These are phyloP conservation scores for Perca flavescens DNA, from an alignment of 2,113 vertebrate genomes.

Conservation along the genomic window DNA sequence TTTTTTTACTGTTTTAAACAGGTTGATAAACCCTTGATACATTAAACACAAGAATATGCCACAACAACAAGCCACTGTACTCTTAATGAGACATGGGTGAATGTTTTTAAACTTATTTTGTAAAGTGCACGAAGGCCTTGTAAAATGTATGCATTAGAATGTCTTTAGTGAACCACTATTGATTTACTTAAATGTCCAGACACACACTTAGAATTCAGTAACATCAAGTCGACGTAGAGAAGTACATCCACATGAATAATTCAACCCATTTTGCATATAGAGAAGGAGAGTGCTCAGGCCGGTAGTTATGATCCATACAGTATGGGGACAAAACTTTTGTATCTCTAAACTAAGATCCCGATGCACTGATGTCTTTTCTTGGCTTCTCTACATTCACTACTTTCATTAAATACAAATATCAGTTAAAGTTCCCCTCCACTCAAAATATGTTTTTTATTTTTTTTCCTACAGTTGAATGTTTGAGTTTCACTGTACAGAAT, in stretches of 20 bases:
- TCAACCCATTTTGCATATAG: background rate
- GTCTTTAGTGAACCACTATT: background rate
- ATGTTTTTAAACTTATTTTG: background rate
- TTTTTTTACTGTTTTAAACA: background rate
- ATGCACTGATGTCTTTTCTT: background rate
- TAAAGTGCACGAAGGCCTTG: background rate
- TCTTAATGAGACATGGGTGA: background rate
- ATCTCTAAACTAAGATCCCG: constrained; percentile 4
- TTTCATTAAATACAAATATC: too few relatives aligned
- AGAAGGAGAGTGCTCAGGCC: background rate
- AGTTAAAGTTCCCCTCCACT: too few relatives aligned
- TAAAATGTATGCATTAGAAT: background rate
- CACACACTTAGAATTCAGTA: background rate
- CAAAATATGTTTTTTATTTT: too few relatives aligned
- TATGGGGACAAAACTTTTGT: background rate
- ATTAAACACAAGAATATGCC: background rate
- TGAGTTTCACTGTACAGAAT: too few relatives aligned
- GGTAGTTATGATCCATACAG: background rate
- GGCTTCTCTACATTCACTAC: background rate
- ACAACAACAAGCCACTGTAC: background rate
- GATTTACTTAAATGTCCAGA: background rate
- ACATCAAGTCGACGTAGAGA: background rate
- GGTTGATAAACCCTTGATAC: background rate
- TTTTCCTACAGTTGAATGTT: too few relatives aligned
- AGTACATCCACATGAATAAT: background rate